These are phyloP conservation scores for Nesometra sesokonis DNA, from an alignment of 35 echinoderm and acorn worm species.

Conservation along the genomic window DNA sequence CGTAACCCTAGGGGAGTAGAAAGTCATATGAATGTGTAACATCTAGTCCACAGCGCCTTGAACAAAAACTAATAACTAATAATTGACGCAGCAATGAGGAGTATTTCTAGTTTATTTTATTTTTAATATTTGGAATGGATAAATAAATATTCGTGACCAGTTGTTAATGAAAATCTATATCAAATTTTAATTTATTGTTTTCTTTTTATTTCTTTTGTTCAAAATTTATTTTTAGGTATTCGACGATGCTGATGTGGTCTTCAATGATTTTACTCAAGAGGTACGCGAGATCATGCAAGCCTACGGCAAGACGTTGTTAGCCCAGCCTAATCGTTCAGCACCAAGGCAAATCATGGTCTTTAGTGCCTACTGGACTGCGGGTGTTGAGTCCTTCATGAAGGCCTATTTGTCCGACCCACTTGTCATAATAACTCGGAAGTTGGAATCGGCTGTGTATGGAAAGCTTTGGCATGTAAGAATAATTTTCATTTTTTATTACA, in stretches of 20 bases:
- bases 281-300: conserved; percentile 53
- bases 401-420: conserved; percentile 64
- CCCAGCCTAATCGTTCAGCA: conserved; percentile 18
- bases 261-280: conserved; percentile 50
- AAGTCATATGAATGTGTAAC: too few relatives aligned
- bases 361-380: conserved; percentile 50
- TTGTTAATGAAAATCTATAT: too few relatives aligned
- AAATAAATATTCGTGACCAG: too few relatives aligned
- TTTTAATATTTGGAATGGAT: too few relatives aligned
- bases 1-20: too few relatives aligned
- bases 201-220: too few relatives aligned
- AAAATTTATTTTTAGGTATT: conserved; percentile 58
- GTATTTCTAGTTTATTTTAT: too few relatives aligned
- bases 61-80: too few relatives aligned
- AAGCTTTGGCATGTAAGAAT: conserved; percentile 51
- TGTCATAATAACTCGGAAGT: conserved; percentile 36
- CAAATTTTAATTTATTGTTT: too few relatives aligned
- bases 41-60: too few relatives aligned
- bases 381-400: conserved; percentile 49
- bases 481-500: not conserved
- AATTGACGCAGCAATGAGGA: too few relatives aligned
- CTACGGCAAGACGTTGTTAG: conserved; percentile 18
- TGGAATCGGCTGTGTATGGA: conserved; percentile 82
- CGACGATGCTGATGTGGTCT: conserved; percentile 76
- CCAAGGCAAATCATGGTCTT: conserved; percentile 65